Base-by-base conservation (phyloP, 1,140 invertebrate genomes). In the Rhynchophorus ferrugineus region DNA sequence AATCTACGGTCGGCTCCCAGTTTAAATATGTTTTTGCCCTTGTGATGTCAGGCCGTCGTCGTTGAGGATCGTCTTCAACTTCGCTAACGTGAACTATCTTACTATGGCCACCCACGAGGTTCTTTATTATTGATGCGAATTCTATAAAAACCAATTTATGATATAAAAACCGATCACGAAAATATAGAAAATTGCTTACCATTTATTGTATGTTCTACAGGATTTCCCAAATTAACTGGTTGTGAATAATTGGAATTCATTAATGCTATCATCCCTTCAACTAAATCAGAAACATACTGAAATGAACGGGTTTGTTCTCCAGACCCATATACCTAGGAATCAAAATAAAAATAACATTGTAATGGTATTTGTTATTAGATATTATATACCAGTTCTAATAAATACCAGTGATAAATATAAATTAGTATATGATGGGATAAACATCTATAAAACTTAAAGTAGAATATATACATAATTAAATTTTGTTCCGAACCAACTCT, bases 201-300 rank as follows among this genome's bases (percentile, higher is more conserved):
- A 77, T 87, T 81, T 61, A 99, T 98, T 1, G 91, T 91, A 70
- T 97, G 89, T 73, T 99, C 97, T 21, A 94, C 90, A 1, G 97
- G 96, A 78, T 99, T 99, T 19, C 97, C 97, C 48, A 99, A 72
- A 75, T 99, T 99, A 0, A 99, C 82, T 16, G 97, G 96, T 59
- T 83, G 75, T 0, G 89, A 85, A 66, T 91, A 96, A 75, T 96
- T 98, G 21, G 89, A 92, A 29, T 84, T 83, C 96, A 99, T 99
- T 17, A 99, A 69, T 1, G 81, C 75, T 21, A 98, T 82, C 7
- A 99, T 72, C 0, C 97, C 97, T 65, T 98, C 91, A 0, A 99
- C 91, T 44, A 99, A 75, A 77, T 99, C 97, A 14, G 86, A 89
- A 7, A 99, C 91, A 68, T 98, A 99, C 71, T 98, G 96, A 72